Percentiles rank a stretch among this genome's conserved stretches.
phyloP scores from a whole-genome alignment of 2,888 invertebrate species.

The Belgica antarctica region DNA sequence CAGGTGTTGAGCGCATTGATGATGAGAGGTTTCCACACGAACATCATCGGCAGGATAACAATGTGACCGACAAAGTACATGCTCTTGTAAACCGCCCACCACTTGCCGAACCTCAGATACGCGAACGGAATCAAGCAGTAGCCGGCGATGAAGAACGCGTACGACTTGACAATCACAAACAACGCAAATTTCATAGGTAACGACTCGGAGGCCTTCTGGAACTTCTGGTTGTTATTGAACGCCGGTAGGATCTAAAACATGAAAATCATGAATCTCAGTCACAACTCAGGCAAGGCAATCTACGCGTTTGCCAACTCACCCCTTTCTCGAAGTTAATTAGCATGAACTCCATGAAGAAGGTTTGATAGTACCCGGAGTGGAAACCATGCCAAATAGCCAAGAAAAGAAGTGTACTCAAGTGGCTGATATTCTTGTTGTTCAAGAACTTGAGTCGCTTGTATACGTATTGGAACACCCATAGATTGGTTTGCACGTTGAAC shows the following conservation, averaged over 20 bases:
- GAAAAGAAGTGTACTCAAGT: conserved; percentile 77
- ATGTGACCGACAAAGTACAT: conserved; percentile 36
- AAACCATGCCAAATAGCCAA: conserved; percentile 96
- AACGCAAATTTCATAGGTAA: conserved; percentile 49
- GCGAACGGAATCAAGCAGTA: conserved; percentile 76
- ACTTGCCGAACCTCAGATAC: conserved; percentile 66
- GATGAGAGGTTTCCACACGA: conserved; percentile 24
- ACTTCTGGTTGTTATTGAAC: conserved; percentile 57
- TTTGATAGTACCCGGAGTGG: conserved; percentile 89
- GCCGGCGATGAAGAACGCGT: conserved; percentile 79
- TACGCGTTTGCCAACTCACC: conserved; percentile 55
- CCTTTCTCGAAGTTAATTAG: conserved; percentile 84
- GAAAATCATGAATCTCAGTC: not conserved
- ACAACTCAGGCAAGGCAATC: not conserved
- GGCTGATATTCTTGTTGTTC: conserved; percentile 77
- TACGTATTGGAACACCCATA: conserved; percentile 89
- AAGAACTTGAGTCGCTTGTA: conserved; percentile 92
- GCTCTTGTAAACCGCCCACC: conserved; percentile 61
- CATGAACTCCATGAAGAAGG: conserved; percentile 88
- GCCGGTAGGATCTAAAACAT: conserved; percentile 59
- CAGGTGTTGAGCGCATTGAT: conserved; percentile 17
- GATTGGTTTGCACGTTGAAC: conserved; percentile 95
- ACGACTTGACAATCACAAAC: conserved; percentile 65
- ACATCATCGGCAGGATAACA: conserved; percentile 29
- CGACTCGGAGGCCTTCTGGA: conserved; percentile 51